phyloP scores from a whole-genome alignment of 2,113 vertebrate genomes.

The Archilochus colubris region DNA sequence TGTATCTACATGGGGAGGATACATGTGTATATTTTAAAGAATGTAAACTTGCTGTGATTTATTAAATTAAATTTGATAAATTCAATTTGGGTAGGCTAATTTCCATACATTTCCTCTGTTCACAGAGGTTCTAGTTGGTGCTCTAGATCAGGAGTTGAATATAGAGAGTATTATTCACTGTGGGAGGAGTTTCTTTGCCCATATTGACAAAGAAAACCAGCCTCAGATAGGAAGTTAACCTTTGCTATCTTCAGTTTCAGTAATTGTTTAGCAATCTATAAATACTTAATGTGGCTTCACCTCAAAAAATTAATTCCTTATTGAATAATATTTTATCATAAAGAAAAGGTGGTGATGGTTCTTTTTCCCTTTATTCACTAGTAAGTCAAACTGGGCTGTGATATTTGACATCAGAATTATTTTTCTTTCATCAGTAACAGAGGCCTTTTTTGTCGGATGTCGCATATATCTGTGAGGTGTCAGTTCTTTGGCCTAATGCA shows the following conservation, averaged over 20 bases:
- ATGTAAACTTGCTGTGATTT: neutral
- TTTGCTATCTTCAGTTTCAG: neutral
- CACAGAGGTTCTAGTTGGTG: neutral
- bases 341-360: neutral
- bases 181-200: neutral
- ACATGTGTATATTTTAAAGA: neutral
- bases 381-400: neutral
- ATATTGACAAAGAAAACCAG: neutral
- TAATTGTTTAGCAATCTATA: neutral
- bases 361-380: neutral
- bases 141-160: slow-evolving; percentile 41
- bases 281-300: neutral
- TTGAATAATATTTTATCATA: neutral
- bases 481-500: neutral
- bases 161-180: slow-evolving; percentile 3
- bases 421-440: neutral
- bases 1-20: neutral
- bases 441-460: neutral
- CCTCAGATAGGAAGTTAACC: neutral
- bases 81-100: slow-evolving; percentile 11
- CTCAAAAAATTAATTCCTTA: neutral
- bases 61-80: slow-evolving; percentile 7
- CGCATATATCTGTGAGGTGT: accelerated
- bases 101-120: neutral
- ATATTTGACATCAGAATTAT: neutral